phyloP scores from a whole-genome alignment of 2,113 vertebrate genomes.

The Conger conger region DNA sequence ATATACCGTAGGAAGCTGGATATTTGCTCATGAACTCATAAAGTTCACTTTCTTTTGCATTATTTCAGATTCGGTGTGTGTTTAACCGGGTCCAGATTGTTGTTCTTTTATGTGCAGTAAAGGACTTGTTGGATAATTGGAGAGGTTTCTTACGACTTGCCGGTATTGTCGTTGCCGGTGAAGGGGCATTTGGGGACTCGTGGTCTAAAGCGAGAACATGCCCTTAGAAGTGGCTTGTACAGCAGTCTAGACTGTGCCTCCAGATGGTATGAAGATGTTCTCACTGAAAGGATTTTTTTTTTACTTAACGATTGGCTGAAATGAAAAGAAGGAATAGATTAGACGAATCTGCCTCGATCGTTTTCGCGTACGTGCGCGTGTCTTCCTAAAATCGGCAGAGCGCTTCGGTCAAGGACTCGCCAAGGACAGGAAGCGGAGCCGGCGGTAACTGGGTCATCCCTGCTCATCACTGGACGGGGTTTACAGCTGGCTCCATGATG shows the following conservation, averaged over 20 bases:
- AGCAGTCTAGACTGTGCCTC: neutral
- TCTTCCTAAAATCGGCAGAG: neutral
- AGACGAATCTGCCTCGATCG: neutral
- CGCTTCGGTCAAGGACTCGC: neutral
- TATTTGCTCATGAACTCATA: too few relatives aligned
- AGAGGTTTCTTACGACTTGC: too few relatives aligned
- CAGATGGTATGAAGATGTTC: neutral
- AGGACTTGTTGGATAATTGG: too few relatives aligned
- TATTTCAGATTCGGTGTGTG: too few relatives aligned
- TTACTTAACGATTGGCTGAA: neutral
- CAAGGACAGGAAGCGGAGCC: neutral
- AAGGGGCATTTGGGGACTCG: too few relatives aligned
- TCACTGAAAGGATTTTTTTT: neutral
- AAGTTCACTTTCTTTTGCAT: too few relatives aligned
- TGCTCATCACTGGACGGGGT: neutral
- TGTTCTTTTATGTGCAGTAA: too few relatives aligned
- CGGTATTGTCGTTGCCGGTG: too few relatives aligned
- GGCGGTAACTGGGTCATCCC: neutral
- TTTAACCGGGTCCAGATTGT: too few relatives aligned
- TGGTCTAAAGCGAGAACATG: too few relatives aligned
- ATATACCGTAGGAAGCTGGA: too few relatives aligned
- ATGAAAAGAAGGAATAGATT: neutral
- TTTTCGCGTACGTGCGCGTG: neutral
- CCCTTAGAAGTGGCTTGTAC: too few relatives aligned
- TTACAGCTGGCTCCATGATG: neutral